Evolutionary conservation across 2,888 invertebrate genomes (phyloP).

Genomic region (Caenorhabditis wallacei): DNA sequence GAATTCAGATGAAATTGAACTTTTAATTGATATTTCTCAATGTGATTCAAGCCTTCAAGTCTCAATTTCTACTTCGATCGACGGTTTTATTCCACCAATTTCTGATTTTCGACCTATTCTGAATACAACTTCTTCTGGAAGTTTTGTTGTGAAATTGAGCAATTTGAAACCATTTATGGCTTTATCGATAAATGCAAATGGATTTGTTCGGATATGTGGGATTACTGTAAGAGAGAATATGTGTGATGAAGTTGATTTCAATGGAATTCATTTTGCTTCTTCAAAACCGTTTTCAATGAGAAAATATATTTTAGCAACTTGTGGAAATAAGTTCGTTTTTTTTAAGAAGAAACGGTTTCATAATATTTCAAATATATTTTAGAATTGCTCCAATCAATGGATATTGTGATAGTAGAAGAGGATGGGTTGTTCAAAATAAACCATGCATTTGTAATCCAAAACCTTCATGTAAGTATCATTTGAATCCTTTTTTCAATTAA

Average conservation of each 20-base stretch:
- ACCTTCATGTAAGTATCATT: slow-evolving; percentile 16
- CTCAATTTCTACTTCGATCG: slow-evolving; percentile 14
- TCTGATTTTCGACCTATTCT: slow-evolving; percentile 48
- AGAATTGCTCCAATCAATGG: slow-evolving; percentile 27
- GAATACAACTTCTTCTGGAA: slow-evolving; percentile 48
- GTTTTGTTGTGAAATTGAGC: slow-evolving; percentile 42
- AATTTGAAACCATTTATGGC: slow-evolving; percentile 45
- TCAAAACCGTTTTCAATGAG: slow-evolving; percentile 36
- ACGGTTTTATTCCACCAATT: slow-evolving; percentile 32
- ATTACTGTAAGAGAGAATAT: slow-evolving; percentile 26
- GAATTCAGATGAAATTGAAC: slow-evolving; percentile 41
- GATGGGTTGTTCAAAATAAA: slow-evolving; percentile 47
- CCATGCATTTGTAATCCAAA: slow-evolving; percentile 36
- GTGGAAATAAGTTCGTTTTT: neutral
- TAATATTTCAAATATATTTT: too few species aligned
- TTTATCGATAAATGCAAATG: slow-evolving; percentile 11
- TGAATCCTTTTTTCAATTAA: too few species aligned
- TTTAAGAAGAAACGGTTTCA: too few species aligned
- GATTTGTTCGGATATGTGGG: slow-evolving; percentile 38
- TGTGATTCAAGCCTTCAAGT: slow-evolving; percentile 28
- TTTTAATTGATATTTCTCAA: slow-evolving; percentile 41
- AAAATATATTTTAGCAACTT: slow-evolving; percentile 24
- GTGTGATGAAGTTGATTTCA: slow-evolving; percentile 38
- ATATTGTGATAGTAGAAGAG: slow-evolving; percentile 39
- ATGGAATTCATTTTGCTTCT: slow-evolving; percentile 26